Conservation (phyloP, 2,797 vertebrate species). For the Geotrypetes seraphini region DNA sequence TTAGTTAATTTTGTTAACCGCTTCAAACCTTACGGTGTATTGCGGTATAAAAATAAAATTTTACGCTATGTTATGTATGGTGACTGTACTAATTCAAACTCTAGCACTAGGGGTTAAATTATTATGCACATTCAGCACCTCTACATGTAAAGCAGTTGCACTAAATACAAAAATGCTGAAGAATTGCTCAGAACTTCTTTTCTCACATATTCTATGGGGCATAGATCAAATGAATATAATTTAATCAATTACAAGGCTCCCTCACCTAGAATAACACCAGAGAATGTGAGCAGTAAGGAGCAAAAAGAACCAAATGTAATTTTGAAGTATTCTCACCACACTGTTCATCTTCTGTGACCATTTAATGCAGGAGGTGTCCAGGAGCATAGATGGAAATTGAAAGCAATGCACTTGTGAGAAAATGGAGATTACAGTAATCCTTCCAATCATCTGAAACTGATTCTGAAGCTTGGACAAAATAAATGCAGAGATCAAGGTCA, state of each 20-base stretch:
- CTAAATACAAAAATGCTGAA: too few relatives aligned
- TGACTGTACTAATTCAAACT: too few relatives aligned
- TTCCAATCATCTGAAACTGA: constrained; percentile 42
- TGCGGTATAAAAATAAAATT: too few relatives aligned
- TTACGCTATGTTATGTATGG: too few relatives aligned
- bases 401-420: constrained; percentile 39
- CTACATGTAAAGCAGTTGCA: too few relatives aligned
- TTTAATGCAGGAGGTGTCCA: constrained; percentile 33
- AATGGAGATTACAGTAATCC: constrained; percentile 41
- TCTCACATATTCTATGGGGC: too few relatives aligned
- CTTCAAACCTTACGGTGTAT: too few relatives aligned
- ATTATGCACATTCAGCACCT: too few relatives aligned
- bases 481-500: constrained; percentile 47
- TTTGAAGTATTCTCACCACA: constrained; percentile 25
- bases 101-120: too few relatives aligned
- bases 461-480: constrained; percentile 42
- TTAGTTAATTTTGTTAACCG: too few relatives aligned
- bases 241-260: constrained; percentile 19
- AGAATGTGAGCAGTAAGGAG: constrained; percentile 29
- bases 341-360: constrained; percentile 38
- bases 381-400: constrained; percentile 35
- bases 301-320: constrained; percentile 16
- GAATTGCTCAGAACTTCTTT: too few relatives aligned
- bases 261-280: constrained; percentile 18
- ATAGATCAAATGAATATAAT: constrained; percentile 6